A percentile compares a stretch with the other conserved stretches of the same genome.
These are phyloP conservation scores for Thalpophila matura DNA, from an alignment of 2,888 invertebrate genomes.

Conservation along the genomic window DNA sequence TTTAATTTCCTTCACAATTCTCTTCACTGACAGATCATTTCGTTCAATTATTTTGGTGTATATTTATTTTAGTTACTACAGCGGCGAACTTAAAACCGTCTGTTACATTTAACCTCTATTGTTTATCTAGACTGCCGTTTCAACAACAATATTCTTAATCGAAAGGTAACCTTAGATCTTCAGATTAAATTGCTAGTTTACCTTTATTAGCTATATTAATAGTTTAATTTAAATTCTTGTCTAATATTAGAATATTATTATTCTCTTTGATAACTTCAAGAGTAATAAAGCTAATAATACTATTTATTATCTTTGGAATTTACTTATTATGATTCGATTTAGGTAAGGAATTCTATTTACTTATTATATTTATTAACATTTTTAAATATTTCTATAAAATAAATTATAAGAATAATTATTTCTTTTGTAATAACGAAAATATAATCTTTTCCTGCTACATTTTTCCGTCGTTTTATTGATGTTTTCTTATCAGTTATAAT, in stretches of 20 bases:
- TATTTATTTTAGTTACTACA: neutral
- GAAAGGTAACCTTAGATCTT: neutral
- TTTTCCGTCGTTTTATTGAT: no score
- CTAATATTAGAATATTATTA: conserved; percentile 1
- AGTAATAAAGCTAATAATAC: neutral
- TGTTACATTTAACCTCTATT: neutral
- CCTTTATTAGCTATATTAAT: conserved; percentile 10
- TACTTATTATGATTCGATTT: no score
- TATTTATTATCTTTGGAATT: neutral
- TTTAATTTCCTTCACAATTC: no score
- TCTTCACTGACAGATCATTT: neutral
- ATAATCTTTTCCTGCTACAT: no score
- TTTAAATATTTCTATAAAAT: no score
- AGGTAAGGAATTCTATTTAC: no score
- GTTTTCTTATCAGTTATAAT: no score
- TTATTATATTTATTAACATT: no score
- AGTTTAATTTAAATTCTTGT: conserved; percentile 15
- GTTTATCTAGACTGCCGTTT: conserved; percentile 7
- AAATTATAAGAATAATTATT: no score
- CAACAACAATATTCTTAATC: conserved; percentile 4
- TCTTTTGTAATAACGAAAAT: no score
- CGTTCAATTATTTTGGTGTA: neutral
- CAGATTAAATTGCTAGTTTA: conserved; percentile 19
- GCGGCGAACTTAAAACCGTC: neutral
- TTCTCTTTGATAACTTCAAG: neutral